Evolutionary conservation across 2,113 vertebrate species (phyloP).

Genomic region (Neogobius melanostomus): DNA sequence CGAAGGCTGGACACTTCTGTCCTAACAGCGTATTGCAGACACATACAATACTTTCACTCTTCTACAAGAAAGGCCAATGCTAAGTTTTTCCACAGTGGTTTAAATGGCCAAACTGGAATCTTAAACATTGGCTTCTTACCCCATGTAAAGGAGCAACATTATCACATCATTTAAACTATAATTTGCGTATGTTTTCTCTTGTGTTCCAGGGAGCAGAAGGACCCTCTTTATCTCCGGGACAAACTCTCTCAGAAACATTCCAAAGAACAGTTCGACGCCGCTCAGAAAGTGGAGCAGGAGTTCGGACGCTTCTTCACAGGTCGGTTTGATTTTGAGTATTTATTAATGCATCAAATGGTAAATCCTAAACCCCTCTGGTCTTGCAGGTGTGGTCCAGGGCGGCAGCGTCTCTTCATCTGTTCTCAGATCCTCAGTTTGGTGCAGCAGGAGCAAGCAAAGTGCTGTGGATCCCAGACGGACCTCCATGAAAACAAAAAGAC

Average conservation of each 20-base stretch:
- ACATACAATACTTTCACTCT: too few species aligned
- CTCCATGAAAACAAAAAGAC: constrained; percentile 61
- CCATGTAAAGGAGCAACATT: too few species aligned
- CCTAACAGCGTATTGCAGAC: too few species aligned
- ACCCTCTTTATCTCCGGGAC: constrained; percentile 94
- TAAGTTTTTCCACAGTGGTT: too few species aligned
- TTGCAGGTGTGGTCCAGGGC: constrained; percentile 87
- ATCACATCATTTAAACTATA: too few species aligned
- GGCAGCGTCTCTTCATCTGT: constrained; percentile 89
- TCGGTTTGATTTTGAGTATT: constrained; percentile 35
- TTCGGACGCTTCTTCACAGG: constrained; percentile 97
- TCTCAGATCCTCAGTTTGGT: constrained; percentile 89
- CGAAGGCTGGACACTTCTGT: too few species aligned
- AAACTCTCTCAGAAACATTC: constrained; percentile 99
- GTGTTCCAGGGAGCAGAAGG: constrained; percentile 91
- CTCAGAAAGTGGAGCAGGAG: constrained; percentile 93
- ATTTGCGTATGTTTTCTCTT: constrained; percentile 7
- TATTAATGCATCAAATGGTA: too few species aligned
- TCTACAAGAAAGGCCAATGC: too few species aligned
- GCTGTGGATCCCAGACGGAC: constrained; percentile 90
- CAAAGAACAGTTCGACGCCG: constrained; percentile 96
- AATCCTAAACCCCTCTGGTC: background rate
- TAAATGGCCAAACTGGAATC: too few species aligned
- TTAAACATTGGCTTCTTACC: too few species aligned
- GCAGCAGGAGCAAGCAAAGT: constrained; percentile 93